Evolutionary conservation across 2,888 invertebrate species (phyloP).

Genomic region (Onthophagus sagittarius): DNA sequence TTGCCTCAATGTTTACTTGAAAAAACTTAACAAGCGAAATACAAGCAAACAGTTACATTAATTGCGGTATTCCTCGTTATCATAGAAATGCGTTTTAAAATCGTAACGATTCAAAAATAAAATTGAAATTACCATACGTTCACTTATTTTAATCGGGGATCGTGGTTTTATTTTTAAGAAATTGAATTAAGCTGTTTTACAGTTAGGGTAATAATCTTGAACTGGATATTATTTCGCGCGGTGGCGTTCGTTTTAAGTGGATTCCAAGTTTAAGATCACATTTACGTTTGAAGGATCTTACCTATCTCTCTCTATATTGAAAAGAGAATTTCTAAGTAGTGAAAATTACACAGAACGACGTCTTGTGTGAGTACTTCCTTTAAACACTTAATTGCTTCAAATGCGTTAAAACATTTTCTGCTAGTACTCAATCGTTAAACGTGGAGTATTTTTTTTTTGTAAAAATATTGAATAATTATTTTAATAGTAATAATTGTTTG

Average conservation of each 20-base stretch:
- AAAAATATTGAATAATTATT: background rate
- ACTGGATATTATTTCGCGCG: background rate
- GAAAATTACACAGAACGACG: background rate
- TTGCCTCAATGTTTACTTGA: background rate
- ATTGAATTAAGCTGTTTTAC: background rate
- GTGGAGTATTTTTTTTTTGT: background rate
- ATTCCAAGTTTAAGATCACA: background rate
- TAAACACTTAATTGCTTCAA: background rate
- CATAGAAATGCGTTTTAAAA: background rate
- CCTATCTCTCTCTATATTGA: background rate
- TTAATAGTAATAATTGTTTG: background rate
- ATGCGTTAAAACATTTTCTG: background rate
- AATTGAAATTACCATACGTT: background rate
- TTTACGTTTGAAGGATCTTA: background rate
- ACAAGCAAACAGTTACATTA: background rate
- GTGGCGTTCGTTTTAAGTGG: background rate
- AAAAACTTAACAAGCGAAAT: background rate
- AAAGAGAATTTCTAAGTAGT: background rate
- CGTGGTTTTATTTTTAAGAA: background rate
- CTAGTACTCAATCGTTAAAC: background rate
- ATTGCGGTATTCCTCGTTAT: background rate
- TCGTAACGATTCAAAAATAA: background rate
- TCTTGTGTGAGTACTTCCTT: background rate
- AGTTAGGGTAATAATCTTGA: background rate
- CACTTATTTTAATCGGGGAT: background rate